Evolutionary conservation across 2,888 invertebrate genomes (phyloP).

Genomic region (Trichacis sp.): DNA sequence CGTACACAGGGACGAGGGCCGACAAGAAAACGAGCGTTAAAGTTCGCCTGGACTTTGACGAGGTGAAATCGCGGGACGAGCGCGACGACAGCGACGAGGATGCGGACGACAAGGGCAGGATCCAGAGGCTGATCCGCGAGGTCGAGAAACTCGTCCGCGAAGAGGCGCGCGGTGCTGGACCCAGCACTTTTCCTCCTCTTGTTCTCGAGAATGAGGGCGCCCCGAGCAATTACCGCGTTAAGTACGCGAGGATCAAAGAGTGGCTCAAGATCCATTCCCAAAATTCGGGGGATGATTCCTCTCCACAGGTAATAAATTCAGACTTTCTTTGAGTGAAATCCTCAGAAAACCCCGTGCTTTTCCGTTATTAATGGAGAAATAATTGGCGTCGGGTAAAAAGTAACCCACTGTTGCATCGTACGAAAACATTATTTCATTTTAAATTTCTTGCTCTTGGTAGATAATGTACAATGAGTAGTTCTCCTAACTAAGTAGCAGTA

Average conservation of each 20-base stretch:
- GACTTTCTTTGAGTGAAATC: too few relatives aligned
- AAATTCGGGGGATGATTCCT: slow-evolving; percentile 51
- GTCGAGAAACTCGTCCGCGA: slow-evolving; percentile 84
- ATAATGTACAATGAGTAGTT: too few relatives aligned
- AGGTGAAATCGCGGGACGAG: slow-evolving; percentile 23
- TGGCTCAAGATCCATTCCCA: slow-evolving; percentile 75
- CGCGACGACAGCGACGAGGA: slow-evolving; percentile 70
- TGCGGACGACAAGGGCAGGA: slow-evolving; percentile 73
- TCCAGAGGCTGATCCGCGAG: slow-evolving; percentile 82
- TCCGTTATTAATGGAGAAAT: too few relatives aligned
- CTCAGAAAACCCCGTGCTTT: too few relatives aligned
- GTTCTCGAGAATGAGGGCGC: slow-evolving; percentile 67
- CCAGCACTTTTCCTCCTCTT: slow-evolving; percentile 71
- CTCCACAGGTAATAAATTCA: slow-evolving; percentile 57
- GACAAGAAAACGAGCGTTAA: slow-evolving; percentile 51
- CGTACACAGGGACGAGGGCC: slow-evolving; percentile 68
- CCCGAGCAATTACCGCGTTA: slow-evolving; percentile 70
- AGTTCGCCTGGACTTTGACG: slow-evolving; percentile 58
- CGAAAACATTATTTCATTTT: too few relatives aligned
- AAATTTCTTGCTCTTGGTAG: too few relatives aligned
- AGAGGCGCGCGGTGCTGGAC: slow-evolving; percentile 68
- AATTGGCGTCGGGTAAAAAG: too few relatives aligned
- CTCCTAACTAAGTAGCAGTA: too few relatives aligned
- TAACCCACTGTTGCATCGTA: too few relatives aligned
- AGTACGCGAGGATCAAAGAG: slow-evolving; percentile 78